These are phyloP conservation scores for Drosophila subpulchrella DNA, from an alignment of 1,140 invertebrate genomes.

Conservation along the genomic window DNA sequence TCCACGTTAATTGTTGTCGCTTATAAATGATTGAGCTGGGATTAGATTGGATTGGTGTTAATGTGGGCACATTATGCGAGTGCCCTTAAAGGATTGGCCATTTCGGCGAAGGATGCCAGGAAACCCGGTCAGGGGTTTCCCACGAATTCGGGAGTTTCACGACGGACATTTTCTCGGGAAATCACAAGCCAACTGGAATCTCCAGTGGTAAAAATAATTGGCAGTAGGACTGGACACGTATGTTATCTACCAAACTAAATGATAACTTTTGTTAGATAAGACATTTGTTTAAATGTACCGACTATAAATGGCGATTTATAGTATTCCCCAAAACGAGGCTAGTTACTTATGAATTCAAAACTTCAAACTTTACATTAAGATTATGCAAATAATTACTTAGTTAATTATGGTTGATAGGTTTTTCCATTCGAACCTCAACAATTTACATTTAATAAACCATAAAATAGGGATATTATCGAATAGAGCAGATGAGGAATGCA, in stretches of 20 bases:
- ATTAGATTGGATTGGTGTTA: conserved; percentile 46
- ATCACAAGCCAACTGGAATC: conserved; percentile 9
- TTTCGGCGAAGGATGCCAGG: conserved; percentile 65
- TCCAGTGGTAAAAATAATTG: neutral
- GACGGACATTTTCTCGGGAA: conserved; percentile 35
- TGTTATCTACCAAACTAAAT: accelerated
- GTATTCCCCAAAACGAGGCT: too few species aligned
- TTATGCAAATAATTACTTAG: neutral
- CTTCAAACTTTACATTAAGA: too few species aligned
- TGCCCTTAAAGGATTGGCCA: conserved; percentile 65
- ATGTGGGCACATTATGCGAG: conserved; percentile 79
- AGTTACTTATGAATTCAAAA: too few species aligned
- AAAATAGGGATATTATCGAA: neutral
- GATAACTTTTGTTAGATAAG: neutral
- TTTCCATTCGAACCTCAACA: neutral
- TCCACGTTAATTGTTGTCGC: conserved; percentile 33
- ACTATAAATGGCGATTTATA: too few species aligned
- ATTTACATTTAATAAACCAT: neutral
- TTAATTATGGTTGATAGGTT: neutral
- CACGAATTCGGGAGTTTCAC: conserved; percentile 53
- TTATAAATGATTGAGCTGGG: conserved; percentile 32
- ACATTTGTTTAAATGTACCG: neutral
- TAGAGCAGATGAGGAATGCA: neutral
- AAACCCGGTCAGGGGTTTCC: conserved; percentile 30
- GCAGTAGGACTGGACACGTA: neutral